Base-by-base conservation (phyloP, 2,888 invertebrate species). In the Asteroscopus sphinx region DNA sequence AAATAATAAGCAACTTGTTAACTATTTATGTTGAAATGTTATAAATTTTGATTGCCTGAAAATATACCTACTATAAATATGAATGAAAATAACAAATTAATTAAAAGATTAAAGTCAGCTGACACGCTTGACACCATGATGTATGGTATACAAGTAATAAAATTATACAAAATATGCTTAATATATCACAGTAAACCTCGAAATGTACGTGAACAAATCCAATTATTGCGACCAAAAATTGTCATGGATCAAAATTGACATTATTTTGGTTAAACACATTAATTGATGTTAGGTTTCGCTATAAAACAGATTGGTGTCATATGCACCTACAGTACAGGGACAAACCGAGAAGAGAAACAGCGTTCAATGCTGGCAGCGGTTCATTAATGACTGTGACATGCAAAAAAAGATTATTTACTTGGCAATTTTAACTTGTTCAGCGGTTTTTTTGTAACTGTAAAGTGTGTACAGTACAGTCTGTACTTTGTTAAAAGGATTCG, bases 341-440 rank as follows among this genome's bases (percentile, higher is more conserved):
- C 33, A 40, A 33, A 32, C 12, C 44, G 7, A 33, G 32, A 47
- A 49, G 51, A 12, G 26, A 36, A 30, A 44, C 52, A 39, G 47
- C 37, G 39, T 47, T 45, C 72, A 35, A 53, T 58, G 52, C 51
- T 71, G 68, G 58, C 55, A 48, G 49, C 42, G 21, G 53, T 53
- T 67, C 72, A 67, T 72, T 72, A n/a, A 75, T 51, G 52, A 25
- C 53, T 48, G 36, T 66, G 57, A 52, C 62, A 70, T 71, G 53
- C 28, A 56, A 58, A 59, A 39, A 51, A 13, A 32, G 32, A 52
- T 61, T 53, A 55, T 42, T 45, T 53, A 17, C 51, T 71, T 39
- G 36, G 15, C 53, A 46, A 40, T 59, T 56, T 33, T 25, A 40
- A 39, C 16, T 46, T 33, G 25, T 16, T 62, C 36, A 28, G 44